Percentiles rank a stretch among this genome's conserved stretches.
Conservation (phyloP, 53 echinoderm and acorn worm genomes). For the Apostichopus leukothele region DNA sequence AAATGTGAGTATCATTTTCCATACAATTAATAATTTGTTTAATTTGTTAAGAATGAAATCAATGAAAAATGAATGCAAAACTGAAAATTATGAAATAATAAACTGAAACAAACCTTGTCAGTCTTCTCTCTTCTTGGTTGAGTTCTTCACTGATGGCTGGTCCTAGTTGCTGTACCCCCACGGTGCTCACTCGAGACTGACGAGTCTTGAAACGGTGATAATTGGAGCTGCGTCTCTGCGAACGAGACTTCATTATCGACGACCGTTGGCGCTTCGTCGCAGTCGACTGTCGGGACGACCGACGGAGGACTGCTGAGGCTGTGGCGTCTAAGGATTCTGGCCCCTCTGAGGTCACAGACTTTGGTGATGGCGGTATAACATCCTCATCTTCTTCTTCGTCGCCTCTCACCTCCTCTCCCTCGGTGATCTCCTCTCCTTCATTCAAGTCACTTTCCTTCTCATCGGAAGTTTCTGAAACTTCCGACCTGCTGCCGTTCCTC, state of each 20-base stretch:
- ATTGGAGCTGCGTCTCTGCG: conserved; percentile 39
- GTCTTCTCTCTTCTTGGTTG: neutral
- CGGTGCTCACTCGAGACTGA: neutral
- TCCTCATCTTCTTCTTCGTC: conserved; percentile 33
- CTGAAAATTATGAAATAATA: neutral
- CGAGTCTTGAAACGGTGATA: conserved; percentile 33
- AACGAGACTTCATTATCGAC: neutral
- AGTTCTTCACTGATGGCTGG: neutral
- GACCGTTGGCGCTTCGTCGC: neutral
- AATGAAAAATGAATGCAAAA: too few species aligned
- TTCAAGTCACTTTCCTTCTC: conserved; percentile 23
- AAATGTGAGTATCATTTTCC: too few species aligned
- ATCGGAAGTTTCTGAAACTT: neutral
- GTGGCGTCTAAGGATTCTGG: neutral
- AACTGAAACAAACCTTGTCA: conserved; percentile 28
- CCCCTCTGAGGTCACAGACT: neutral
- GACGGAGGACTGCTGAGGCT: neutral
- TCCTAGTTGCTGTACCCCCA: neutral
- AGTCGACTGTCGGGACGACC: conserved; percentile 15
- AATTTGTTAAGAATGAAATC: too few species aligned
- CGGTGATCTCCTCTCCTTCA: neutral
- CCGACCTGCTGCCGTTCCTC: neutral
- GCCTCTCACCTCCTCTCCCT: neutral
- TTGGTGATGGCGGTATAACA: conserved; percentile 43
- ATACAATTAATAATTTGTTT: too few species aligned